Base-by-base conservation (phyloP, 2,797 vertebrate genomes). In the Tamandua tetradactyla region DNA sequence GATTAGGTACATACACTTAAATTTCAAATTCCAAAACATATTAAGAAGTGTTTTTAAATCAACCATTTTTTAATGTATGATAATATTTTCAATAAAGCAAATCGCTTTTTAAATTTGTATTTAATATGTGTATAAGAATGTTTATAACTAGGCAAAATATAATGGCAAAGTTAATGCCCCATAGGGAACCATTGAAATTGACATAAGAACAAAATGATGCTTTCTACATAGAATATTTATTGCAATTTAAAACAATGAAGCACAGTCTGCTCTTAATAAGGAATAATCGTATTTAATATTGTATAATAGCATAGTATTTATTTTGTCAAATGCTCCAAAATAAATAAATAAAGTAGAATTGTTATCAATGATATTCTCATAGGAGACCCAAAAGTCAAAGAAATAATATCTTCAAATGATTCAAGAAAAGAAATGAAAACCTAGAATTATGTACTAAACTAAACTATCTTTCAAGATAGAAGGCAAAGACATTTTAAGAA, bases 291-390 rank as follows among this genome's bases (percentile, higher is more conserved):
- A 57, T 47, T 68, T 72, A 86, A 52, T 49, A 81, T 37, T 15
- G 84, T 23, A 42, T 40, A 52, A 61, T 71, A 72, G 40, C 9
- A 35, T 3, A 49, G 49, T 27, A 35, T 61, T 52, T 91, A 72
- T n/a, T 86, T 84, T 83, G 52, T 55, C 35, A 87, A 76, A 76
- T 83, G 15, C 23, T 87, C 91, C 61, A 87, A 89, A 89, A 62
- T 76, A 59, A 84, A 61, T n/a, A 27, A 59, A 42, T 23, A 66
- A 8, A 75, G 20, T 57, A 47, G 74, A 87, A 87, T 71, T 71
- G 7, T 37, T 15, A 79, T 35, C 25, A 90, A 15, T 80, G 40
- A 80, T 8, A 64, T 64, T 3, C n/a, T n/a, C n/a, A n/a, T n/a
- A n/a, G 80, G 42, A 79, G 35, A 27, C 10, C 35, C 55, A 79